Conservation (phyloP, 2,797 vertebrate genomes). For the Cyprinodon diabolis region DNA sequence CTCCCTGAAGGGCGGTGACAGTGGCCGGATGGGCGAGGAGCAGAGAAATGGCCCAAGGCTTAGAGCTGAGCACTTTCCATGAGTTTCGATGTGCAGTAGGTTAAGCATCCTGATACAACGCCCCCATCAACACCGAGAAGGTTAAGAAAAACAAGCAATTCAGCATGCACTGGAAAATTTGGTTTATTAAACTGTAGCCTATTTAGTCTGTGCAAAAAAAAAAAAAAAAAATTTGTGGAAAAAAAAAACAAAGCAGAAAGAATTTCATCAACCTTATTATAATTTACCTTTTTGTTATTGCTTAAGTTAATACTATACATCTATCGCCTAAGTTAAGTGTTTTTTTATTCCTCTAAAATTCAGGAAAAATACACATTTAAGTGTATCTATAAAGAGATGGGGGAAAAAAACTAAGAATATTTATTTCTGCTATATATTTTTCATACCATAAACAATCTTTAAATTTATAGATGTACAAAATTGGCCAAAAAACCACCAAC, state of each 20-base stretch:
- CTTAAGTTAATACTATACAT: neutral
- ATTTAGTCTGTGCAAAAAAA: neutral
- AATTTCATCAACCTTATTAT: neutral
- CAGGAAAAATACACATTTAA: neutral
- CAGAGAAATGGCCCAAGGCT: slow-evolving; percentile 43
- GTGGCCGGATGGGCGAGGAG: slow-evolving; percentile 51
- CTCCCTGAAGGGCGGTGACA: slow-evolving; percentile 70
- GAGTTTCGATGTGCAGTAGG: slow-evolving; percentile 16
- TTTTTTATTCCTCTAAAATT: neutral
- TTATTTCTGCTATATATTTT: neutral
- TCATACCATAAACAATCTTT: too few species aligned
- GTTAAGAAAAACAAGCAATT: neutral
- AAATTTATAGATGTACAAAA: too few species aligned
- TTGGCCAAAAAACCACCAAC: neutral
- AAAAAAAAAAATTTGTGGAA: neutral
- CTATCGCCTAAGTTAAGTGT: neutral
- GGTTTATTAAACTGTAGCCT: neutral
- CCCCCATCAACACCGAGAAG: neutral
- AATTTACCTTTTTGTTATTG: neutral
- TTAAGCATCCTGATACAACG: neutral
- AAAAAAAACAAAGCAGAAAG: neutral
- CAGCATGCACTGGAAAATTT: neutral
- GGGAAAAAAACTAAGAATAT: neutral
- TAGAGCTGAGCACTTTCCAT: slow-evolving; percentile 11
- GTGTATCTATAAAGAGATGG: too few species aligned